Base-by-base conservation (phyloP, 2,113 vertebrate genomes). In the Aspidoscelis tigris region DNA sequence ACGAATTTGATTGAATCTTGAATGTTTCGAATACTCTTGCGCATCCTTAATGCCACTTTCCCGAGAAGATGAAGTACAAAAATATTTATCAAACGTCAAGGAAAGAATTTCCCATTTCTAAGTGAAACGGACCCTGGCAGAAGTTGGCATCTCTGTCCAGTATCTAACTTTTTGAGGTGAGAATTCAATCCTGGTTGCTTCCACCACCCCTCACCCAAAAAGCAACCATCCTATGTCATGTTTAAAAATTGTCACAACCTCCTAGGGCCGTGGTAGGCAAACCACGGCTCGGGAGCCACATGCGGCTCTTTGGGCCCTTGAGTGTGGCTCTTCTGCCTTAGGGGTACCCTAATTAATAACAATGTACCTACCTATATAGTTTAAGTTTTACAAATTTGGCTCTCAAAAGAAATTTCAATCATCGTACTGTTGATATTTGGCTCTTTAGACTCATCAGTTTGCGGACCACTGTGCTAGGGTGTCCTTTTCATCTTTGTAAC, bases 221-320 rank as follows among this genome's bases (percentile, higher is more conserved):
- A 84, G 86, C 80, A 74, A 74, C 53, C 79, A 10, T 88, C 87
- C 87, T 83, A 18, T 65, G 53, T 69, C 44, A 41, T 14, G 88
- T 82, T 87, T n/a, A 75, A 89, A 87, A 91, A 91, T 74, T n/a
- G 81, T 80, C 76, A 89, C 80, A 39, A 88, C 86, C 85, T 33
- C 33, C 33, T 33, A 33, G 33, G 33, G 33, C 33, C 33, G 33
- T 33, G 33, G 33, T 33, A 33, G 33, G 33, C 33, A 33, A 33
- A 33, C 33, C 33, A 33, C 33, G 33, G 33, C 33, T 33, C 33
- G 33, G 33, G 33, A 33, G 33, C 33, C 33, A 33, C 33, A 33
- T 33, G 33, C 33, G 33, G 33, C 33, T 33, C 33, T 33, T 33
- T 33, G 33, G 33, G 33, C 33, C 33, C 33, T 33, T 33, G 33